Conservation (phyloP, 2,888 invertebrate genomes). For the Cosmorhoe ocellata region DNA sequence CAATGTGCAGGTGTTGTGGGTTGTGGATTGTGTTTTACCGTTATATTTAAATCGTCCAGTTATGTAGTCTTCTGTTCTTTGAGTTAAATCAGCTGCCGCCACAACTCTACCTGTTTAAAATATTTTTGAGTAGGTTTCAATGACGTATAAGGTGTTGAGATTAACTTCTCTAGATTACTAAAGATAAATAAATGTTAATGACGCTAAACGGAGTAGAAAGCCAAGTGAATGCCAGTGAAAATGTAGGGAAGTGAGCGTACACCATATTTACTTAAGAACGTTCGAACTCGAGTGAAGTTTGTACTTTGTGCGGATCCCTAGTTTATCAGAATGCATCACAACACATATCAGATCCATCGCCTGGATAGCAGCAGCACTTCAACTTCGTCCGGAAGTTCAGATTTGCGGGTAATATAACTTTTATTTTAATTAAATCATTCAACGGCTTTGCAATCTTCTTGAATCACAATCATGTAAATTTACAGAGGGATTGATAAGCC, state of each 20-base stretch:
- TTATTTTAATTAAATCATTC: too few species aligned
- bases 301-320: neutral
- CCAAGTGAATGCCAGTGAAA: conserved; percentile 13
- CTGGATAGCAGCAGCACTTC: conserved; percentile 65
- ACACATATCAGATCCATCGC: conserved; percentile 47
- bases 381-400: conserved; percentile 70
- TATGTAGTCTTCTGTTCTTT: conserved; percentile 31
- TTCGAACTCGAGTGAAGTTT: conserved; percentile 8
- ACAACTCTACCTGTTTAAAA: too few species aligned
- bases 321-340: conserved; percentile 21
- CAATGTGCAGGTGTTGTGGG: conserved; percentile 54
- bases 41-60: conserved; percentile 38
- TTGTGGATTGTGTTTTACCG: conserved; percentile 31
- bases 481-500: too few species aligned
- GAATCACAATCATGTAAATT: too few species aligned
- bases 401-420: conserved; percentile 61
- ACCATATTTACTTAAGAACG: neutral
- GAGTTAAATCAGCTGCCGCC: neutral
- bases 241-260: conserved; percentile 10
- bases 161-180: conserved; percentile 11
- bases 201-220: conserved; percentile 22
- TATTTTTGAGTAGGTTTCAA: too few species aligned
- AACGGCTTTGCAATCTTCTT: too few species aligned
- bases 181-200: conserved; percentile 17
- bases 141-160: conserved; percentile 1